Base-by-base conservation (phyloP, 2,888 invertebrate species). In the Dolichopus griseipennis region DNA sequence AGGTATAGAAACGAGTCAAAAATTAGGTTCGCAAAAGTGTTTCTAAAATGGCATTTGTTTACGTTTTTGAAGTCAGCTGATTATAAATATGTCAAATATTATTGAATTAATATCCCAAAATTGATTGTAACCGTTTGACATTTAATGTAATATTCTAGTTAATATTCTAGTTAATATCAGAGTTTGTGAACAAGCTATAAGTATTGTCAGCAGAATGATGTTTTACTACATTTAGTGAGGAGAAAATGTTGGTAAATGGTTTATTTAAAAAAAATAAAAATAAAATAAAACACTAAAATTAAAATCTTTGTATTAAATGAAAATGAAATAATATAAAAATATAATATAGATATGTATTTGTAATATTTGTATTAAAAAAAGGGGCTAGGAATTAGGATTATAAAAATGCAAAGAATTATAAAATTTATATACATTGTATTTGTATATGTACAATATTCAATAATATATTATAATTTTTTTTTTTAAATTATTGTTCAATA, bases 351-450 rank as follows among this genome's bases (percentile, higher is more conserved):
- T 27, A 27, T 27, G 27, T 27, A 27, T 3, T 15, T 9, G 12
- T 43, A 43, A 43, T 43, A 43, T 15, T 10, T 1, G 15, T 52
- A 52, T 52, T 52, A 52, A 52, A 52, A 52, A 18, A 52, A 52
- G 52, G 52, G 52, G 52, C 52, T 52, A 52, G 52, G 52, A 52
- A 18, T 52, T 52, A 52, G 52, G 52, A 52, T 52, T 52, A 52
- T 52, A 52, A n/a, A 52, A 52, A 52, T n/a, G 18, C 18, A 52
- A 52, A 52, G 52, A 52, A 52, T 27, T 37, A 37, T 37, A 5
- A 37, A 52, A 52, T 18, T 6, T 52, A 52, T 12, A 15, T 52
- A 37, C 37, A 7, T 37, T 37, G 37, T 37, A 18, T 43, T 43
- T 43, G 43, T 52, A 52, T 52, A 37, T 12, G n/a, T 52, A 18